A percentile compares a stretch with the other conserved stretches of the same genome.
phyloP scores from a whole-genome alignment of 2,888 invertebrate genomes.

The Microctonus aethiopoides region DNA sequence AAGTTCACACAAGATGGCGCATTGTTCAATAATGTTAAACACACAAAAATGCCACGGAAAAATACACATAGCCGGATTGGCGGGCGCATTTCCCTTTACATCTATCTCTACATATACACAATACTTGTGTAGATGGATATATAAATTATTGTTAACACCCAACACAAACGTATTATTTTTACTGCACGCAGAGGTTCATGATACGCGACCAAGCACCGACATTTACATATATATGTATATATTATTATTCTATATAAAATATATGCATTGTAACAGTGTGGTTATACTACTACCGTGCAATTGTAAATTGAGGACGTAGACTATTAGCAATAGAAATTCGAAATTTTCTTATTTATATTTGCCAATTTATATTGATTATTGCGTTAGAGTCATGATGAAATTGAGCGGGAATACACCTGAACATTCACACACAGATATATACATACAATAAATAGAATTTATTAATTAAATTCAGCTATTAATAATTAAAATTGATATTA shows the following conservation, averaged over 20 bases:
- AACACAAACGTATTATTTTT: background rate
- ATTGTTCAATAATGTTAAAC: constrained; percentile 5
- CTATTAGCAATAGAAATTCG: background rate
- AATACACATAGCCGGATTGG: background rate
- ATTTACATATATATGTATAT: background rate
- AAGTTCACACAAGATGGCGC: constrained; percentile 54
- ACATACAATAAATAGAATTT: background rate
- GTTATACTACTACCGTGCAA: background rate
- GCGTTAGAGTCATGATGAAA: background rate
- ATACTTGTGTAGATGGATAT: background rate
- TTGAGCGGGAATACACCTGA: constrained; percentile 13
- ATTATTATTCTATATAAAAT: no score
- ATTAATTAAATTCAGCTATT: no score
- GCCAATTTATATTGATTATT: background rate
- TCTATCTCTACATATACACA: background rate
- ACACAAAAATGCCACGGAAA: background rate
- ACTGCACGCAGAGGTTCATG: background rate
- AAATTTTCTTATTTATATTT: background rate
- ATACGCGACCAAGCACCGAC: background rate
- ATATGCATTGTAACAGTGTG: background rate
- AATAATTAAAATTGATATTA: no score
- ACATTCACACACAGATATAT: background rate
- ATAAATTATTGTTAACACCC: constrained; percentile 13
- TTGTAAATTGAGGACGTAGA: background rate
- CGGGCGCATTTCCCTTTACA: background rate